phyloP scores from a whole-genome alignment of 2,113 vertebrate species.

The Strigops habroptila region DNA sequence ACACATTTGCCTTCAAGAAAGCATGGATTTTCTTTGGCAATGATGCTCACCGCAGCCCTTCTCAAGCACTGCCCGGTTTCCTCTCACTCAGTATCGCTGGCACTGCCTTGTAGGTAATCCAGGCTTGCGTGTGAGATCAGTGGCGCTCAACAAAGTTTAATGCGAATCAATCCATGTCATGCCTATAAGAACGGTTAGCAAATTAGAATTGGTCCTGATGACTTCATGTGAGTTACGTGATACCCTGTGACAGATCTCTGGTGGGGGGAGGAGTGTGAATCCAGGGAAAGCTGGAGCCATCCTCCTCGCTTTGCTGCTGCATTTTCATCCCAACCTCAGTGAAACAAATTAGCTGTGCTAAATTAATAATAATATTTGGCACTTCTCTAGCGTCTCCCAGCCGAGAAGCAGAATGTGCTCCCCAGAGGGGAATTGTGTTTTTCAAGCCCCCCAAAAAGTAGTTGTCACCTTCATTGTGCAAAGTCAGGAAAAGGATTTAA shows the following conservation, averaged over 20 bases:
- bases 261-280: not conserved
- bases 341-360: not conserved
- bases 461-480: not conserved
- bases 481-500: not conserved
- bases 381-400: not conserved
- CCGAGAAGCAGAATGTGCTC: not conserved
- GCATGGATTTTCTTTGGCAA: not conserved
- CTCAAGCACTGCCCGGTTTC: not conserved
- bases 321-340: not conserved
- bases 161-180: not conserved
- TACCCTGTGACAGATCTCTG: not conserved
- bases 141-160: not conserved
- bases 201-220: not conserved
- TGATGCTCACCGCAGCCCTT: not conserved
- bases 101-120: not conserved
- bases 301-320: not conserved
- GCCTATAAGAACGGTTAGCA: not conserved
- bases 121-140: not conserved
- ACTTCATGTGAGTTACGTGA: not conserved
- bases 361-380: not conserved
- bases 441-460: not conserved
- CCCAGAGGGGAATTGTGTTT: not conserved
- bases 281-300: not conserved
- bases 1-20: not conserved
- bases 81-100: not conserved